Base-by-base conservation (phyloP, 2,113 vertebrate species). In the Atherinomorus stipes region DNA sequence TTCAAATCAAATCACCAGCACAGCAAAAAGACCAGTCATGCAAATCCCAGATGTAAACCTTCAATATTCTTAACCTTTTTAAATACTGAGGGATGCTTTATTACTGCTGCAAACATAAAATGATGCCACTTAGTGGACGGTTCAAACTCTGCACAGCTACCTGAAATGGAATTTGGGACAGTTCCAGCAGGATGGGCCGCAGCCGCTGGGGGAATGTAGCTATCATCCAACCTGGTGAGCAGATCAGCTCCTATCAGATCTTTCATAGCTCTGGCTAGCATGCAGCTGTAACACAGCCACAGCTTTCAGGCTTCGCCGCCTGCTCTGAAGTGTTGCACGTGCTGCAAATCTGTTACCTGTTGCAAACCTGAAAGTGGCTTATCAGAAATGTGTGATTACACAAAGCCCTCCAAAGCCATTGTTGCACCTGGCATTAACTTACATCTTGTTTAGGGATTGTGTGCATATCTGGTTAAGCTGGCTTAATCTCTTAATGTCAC, bases 381-480 rank as follows among this genome's bases (percentile, higher is more conserved):
- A 89, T 89, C 81, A 78, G 73, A 60, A 66, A 66, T 19, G 69
- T 52, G 34, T 73, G 70, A 87, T 87, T 80, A 75, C 60, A 63
- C 76, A 81, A 85, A 85, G 68, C 74, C 71, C 65, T 77, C 25
- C 77, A 64, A 81, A 75, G 66, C 71, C 64, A 61, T 61, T 38
- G 18, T 52, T 85, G 54, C 25, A 58, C 64, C 50, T 64, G 69
- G 60, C 34, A 72, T 74, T 83, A 74, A 60, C 58, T 4, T 40
- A 15, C 51, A 38, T 40, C 22, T 69, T 76, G 26, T 71, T 45
- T 40, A 47, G 31, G 60, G 67, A 76, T 77, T 80, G 47, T 61
- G 11, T 58, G 23, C 31, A 23, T 65, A 31, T 77, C 71, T 77
- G 76, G 78, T 84, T 59, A 71, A 81, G 44, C 26, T 57, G 58